Evolutionary conservation across 2,113 vertebrate genomes (phyloP).

Genomic region (Numida meleagris): DNA sequence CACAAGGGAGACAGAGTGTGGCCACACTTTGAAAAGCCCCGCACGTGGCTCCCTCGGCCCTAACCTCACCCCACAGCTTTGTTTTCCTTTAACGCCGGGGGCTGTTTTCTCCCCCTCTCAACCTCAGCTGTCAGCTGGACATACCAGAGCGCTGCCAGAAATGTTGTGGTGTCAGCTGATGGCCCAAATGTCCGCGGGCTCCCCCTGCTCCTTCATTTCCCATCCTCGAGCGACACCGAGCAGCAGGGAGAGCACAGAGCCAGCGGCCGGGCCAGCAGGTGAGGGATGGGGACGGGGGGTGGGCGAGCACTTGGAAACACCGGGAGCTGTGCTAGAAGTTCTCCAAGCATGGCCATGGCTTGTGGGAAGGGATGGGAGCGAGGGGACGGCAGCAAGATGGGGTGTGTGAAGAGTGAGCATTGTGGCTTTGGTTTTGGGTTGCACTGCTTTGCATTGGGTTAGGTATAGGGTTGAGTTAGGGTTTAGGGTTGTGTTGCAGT

Average conservation of each 20-base stretch:
- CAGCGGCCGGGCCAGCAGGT: not conserved
- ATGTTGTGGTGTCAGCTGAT: constrained; percentile 34
- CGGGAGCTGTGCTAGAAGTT: not conserved
- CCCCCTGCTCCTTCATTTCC: not conserved
- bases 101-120: not conserved
- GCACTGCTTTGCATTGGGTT: no score
- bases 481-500: no score
- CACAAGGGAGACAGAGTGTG: not conserved
- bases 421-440: not conserved
- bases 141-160: constrained; percentile 24
- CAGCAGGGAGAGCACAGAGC: not conserved
- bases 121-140: constrained; percentile 53
- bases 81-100: not conserved
- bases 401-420: rapidly evolving
- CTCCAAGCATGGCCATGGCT: not conserved
- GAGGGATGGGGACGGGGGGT: not conserved
- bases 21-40: rapidly evolving
- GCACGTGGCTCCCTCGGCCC: rapidly evolving
- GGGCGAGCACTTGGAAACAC: not conserved
- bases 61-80: not conserved
- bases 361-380: rapidly evolving
- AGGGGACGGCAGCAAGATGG: not conserved
- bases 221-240: not conserved
- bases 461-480: no score
- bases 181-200: not conserved